Base-by-base conservation (phyloP, 2,888 invertebrate genomes). In the Terebella lapidaria region DNA sequence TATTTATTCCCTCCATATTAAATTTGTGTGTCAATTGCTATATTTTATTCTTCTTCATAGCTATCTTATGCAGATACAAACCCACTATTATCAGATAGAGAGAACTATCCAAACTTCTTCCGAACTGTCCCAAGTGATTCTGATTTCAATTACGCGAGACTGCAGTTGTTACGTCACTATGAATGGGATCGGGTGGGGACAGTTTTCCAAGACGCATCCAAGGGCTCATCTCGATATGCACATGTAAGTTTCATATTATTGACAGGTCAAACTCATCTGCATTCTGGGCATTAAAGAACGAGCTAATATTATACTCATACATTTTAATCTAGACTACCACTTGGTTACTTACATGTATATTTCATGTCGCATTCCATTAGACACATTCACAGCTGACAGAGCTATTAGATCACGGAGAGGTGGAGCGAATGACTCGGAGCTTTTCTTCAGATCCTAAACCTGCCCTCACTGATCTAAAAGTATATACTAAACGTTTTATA, bases 111-210 rank as follows among this genome's bases (percentile, higher is more conserved):
- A 5, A 94, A 95, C 81, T 94, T 96, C 85, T 96, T 94, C 83
- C 88, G 96, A 55, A 92, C 95, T 65, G 95, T 95, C 24, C 96
- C 96, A 0, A 93, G 93, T 57, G 95, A 96, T 81, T 93, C 92
- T 77, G 94, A 94, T 55, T 94, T 94, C 83, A 96, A 96, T 82
- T 87, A 90, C 24, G 95, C 96, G 0, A 85, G 95, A 28, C 86
- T 96, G 58, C 87, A 91, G 3, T 84, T 99, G 30, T 84, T 99
- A 67, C 86, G 88, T 75, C 88, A 89, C 72, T 99, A 93, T 84
- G 95, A 96, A 83, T 99, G 99, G 99, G 95, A 93, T 0, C 84
- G 92, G 62, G 94, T 99, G 35, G 97, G 95, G 1, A 97, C 96
- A 1, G 88, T 99, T 65, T 97, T 94, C 79, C 77, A 78, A 61